Base-by-base conservation (phyloP, 2,888 invertebrate species). In the Zootermopsis nevadensis region DNA sequence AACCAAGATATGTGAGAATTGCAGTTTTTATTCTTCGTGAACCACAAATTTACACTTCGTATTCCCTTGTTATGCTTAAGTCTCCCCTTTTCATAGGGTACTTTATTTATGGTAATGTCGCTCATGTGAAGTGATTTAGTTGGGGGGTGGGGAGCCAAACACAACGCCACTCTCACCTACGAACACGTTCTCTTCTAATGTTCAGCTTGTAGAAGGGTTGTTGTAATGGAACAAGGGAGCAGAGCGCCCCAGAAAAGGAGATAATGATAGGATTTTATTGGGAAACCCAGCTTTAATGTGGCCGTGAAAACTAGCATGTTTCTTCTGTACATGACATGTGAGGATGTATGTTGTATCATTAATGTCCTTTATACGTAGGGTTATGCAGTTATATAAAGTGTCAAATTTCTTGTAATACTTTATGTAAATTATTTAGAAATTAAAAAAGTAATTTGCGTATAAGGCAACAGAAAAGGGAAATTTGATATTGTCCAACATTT, bases 91-190 rank as follows among this genome's bases (percentile, higher is more conserved):
- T n/a, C 27, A 30, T 19, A 7, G 33, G 12, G 33, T 60, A 69
- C 33, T 69, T 69, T 33, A 69, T 69, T 69, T 69, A 69, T 69
- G 69, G 69, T 69, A 69, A 69, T 69, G 31, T 33, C 69, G 69
- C 10, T 22, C 33, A 69, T 33, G 69, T 6, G 22, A 22, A 69
- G 69, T 33, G 69, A 69, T 69, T 69, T 69, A 69, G 1, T 33
- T 69, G 33, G 22, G 69, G 22, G 19, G 27, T 33, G 24, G 69
- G 69, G 69, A 15, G 22, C 22, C 31, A 69, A 69, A 69, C 10
- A 33, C 33, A 33, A 69, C 69, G 33, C 33, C 69, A 69, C 33
- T 69, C 31, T 69, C 69, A 69, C 33, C 33, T 69, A 33, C 69
- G 19, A 33, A 69, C 31, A 69, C 33, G 69, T 69, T 69, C 69